These are phyloP conservation scores for Sphaerophoria taeniata DNA, from an alignment of 2,888 invertebrate species.

Conservation along the genomic window DNA sequence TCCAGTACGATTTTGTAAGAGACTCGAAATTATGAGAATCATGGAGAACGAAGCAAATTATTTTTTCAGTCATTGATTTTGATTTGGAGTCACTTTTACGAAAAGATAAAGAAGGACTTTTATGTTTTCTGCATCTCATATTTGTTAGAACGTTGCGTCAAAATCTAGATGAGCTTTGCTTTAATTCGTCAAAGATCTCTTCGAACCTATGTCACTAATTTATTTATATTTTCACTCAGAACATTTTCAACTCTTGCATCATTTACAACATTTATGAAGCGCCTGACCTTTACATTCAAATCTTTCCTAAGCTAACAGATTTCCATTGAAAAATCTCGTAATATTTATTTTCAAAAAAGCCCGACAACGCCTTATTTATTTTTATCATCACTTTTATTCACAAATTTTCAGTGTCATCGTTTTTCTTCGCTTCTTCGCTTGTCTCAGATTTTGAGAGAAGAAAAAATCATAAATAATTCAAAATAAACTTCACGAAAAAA, in stretches of 20 bases:
- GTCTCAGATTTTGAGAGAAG: neutral
- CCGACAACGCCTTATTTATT: conserved; percentile 49
- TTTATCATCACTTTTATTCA: conserved; percentile 30
- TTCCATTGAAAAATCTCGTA: conserved; percentile 22
- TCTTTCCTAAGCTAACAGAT: neutral
- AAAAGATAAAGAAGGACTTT: no score
- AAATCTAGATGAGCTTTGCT: no score
- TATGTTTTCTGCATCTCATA: no score
- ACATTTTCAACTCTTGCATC: neutral
- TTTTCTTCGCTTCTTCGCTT: conserved; percentile 2
- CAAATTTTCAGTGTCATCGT: conserved; percentile 38
- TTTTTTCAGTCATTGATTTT: no score
- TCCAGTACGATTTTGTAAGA: no score
- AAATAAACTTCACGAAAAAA: neutral
- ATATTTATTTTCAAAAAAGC: conserved; percentile 28
- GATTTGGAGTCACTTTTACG: no score
- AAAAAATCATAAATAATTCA: neutral
- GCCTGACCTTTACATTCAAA: conserved; percentile 35
- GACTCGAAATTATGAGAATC: no score
- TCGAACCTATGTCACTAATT: no score
- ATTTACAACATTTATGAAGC: neutral
- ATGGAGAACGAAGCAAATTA: no score
- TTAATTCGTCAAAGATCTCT: no score
- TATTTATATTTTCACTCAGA: no score
- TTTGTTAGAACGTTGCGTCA: no score